Evolutionary conservation across 2,797 vertebrate species (phyloP), one percentile per base, ranked within the genome.

Genomic region (Bovichtus variegatus): DNA sequence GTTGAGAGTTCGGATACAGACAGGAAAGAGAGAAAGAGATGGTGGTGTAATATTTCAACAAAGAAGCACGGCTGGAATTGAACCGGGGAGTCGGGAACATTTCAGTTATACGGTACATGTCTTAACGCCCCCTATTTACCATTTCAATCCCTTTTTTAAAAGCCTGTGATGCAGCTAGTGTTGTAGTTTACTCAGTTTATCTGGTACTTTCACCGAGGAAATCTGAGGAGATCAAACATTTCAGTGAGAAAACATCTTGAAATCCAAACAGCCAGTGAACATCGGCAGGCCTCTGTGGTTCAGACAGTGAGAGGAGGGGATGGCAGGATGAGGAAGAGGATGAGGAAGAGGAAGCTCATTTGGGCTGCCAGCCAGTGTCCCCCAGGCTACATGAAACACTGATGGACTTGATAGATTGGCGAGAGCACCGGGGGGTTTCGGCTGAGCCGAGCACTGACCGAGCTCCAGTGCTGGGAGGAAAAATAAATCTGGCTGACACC

Each of bases 341-440:
- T 64, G 69, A 55, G 63, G 66, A 74, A 71, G 72, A 81, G 65
- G 4, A 49, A 87, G 78, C 84, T 89, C 74, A 89, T 89, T 88
- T 36, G 15, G 76, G 77, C 91, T 87, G 82, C 78, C 78, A 87
- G 83, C 84, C 83, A 83, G 78, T 82, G 86, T 92, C 89, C 93
- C 88, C 69, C 71, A 83, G 91, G 92, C 86, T 74, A 73, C 88
- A 88, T 83, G 82, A 90, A 92, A 86, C 82, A 81, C 92, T 91
- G 93, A 93, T 92, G 88, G 88, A 93, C 81, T 83, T 93, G 87
- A 89, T 91, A 90, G 87, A 91, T 91, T 89, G 88, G 82, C 46
- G 61, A 31, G 76, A 83, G 76, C 23, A 60, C 86, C 67, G 46
- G 70, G 81, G 83, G 88, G 75, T 81, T 86, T 81, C 67, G 80